Conservation (phyloP, 2,888 invertebrate genomes). For the Tachina fera region DNA sequence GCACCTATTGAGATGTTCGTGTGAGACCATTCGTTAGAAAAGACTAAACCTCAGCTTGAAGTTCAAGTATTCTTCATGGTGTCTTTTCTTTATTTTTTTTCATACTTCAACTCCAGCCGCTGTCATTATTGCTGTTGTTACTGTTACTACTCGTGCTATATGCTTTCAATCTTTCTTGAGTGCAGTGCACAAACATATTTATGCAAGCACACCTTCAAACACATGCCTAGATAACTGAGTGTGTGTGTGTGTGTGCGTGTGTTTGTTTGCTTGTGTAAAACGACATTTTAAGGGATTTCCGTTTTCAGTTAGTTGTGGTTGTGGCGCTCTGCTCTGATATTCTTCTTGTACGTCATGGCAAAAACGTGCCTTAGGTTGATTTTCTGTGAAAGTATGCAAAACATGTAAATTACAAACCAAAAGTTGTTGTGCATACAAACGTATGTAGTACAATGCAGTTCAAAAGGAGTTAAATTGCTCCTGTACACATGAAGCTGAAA, state of each 20-base stretch:
- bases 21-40: slow-evolving; percentile 26
- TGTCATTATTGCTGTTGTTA: slow-evolving; percentile 30
- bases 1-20: slow-evolving; percentile 5
- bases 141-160: slow-evolving; percentile 15
- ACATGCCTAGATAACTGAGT: slow-evolving; percentile 1
- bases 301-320: slow-evolving; percentile 70
- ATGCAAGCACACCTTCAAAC: not conserved
- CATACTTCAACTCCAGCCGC: slow-evolving; percentile 23
- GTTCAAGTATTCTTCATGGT: slow-evolving; percentile 68
- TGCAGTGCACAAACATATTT: slow-evolving; percentile 36
- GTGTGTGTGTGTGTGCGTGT: not conserved
- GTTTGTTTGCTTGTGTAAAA: slow-evolving; percentile 16
- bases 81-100: slow-evolving; percentile 16
- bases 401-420: slow-evolving; percentile 71
- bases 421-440: slow-evolving; percentile 51
- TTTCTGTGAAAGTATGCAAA: slow-evolving; percentile 66
- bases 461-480: slow-evolving; percentile 64
- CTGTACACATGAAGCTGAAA: slow-evolving; percentile 17
- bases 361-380: slow-evolving; percentile 71
- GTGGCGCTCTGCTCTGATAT: slow-evolving; percentile 61
- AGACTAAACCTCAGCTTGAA: slow-evolving; percentile 70
- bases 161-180: slow-evolving; percentile 42
- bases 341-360: slow-evolving; percentile 57
- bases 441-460: slow-evolving; percentile 19
- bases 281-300: slow-evolving; percentile 67